Evolutionary conservation across 2,113 vertebrate genomes (phyloP), one percentile per base, ranked within the genome.

Genomic region (Spea bombifrons): DNA sequence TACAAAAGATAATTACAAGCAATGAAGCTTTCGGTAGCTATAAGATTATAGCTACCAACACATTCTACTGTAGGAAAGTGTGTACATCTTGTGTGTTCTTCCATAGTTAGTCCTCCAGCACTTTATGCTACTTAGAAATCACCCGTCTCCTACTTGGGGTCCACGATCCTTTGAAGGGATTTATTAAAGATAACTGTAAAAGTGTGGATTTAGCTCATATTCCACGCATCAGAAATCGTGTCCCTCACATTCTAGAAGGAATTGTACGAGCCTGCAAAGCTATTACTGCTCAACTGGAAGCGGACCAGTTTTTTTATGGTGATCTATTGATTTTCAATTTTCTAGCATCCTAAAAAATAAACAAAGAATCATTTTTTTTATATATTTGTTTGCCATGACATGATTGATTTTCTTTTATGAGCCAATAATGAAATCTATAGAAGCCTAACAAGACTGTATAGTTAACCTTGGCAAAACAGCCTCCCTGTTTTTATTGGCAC

Each of bases 351-450:
- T 75, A 66, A 85, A 82, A 78, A 85, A 61, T 77, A 83, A 85
- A 83, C 85, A n/a, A 5, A 86, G 84, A 80, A 82, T 88, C 74
- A 61, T 82, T 87, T 79, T 30, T 30, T 75, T 86, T 86, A 67
- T 83, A 44, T 82, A 86, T 85, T 7, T 68, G 48, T 0, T 0
- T 84, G 85, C 8, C 84, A 82, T 78, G 70, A 84, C 75, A 79
- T 73, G 80, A 88, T 85, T 84, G 86, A 86, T 87, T 87, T 76
- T 83, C 8, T 84, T 86, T 80, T 81, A 84, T 83, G 75, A 86
- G 78, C 44, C 81, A 84, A 85, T 87, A 82, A 82, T 84, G 81
- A 84, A 86, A 87, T 87, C 82, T 82, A 48, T 82, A 86, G 85
- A 83, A 89, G 76, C 43, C 75, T 75, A 86, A 84, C 57, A 71